Evolutionary conservation across 2,888 invertebrate genomes (phyloP).

Genomic region (Cabera pusaria): DNA sequence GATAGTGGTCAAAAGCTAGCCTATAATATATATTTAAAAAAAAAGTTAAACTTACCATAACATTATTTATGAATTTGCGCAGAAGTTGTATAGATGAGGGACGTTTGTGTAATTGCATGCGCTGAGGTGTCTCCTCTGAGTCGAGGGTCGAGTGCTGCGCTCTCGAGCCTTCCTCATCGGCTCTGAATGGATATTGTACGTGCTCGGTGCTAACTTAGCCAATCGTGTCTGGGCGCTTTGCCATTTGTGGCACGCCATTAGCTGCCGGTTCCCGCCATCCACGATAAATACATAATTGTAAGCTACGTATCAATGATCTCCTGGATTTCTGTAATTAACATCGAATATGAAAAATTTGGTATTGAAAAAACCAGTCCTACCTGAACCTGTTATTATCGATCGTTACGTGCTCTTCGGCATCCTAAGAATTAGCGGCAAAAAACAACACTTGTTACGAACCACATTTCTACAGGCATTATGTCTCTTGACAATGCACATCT

Average conservation of each 20-base stretch:
- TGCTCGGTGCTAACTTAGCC: constrained; percentile 75
- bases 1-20: constrained; percentile 29
- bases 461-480: constrained; percentile 51
- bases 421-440: constrained; percentile 39
- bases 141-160: constrained; percentile 42
- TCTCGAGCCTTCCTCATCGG: constrained; percentile 48
- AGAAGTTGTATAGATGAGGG: constrained; percentile 39
- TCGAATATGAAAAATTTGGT: constrained; percentile 1
- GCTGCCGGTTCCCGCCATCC: constrained; percentile 32
- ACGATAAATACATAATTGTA: constrained; percentile 13
- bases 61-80: constrained; percentile 43
- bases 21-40: too few species aligned
- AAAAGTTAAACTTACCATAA: too few species aligned
- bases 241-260: constrained; percentile 56
- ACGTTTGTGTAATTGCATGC: constrained; percentile 55
- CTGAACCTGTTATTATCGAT: constrained; percentile 34
- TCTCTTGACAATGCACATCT: constrained; percentile 49
- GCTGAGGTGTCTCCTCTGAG: constrained; percentile 39
- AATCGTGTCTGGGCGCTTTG: constrained; percentile 50
- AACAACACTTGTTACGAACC: constrained; percentile 35
- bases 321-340: neutral
- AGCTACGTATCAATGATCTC: constrained; percentile 3
- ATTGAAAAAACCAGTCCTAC: constrained; percentile 17
- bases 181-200: constrained; percentile 62
- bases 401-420: constrained; percentile 35